Evolutionary conservation across 1,140 invertebrate species (phyloP).

Genomic region (Lutraria rhynchaena): DNA sequence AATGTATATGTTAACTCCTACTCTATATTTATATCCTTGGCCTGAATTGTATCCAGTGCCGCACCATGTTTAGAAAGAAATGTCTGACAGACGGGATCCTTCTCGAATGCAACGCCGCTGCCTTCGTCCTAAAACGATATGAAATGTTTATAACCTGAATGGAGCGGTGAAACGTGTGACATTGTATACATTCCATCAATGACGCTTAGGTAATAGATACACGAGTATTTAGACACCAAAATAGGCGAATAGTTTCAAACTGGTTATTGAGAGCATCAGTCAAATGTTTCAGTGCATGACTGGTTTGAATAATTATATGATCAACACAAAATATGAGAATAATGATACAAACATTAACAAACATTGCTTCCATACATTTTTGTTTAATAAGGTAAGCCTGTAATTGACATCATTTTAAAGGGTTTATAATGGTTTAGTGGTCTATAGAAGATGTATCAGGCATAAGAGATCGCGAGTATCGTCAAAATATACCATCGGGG

Average conservation of each 20-base stretch:
- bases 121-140: conserved; percentile 67
- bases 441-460: neutral
- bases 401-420: neutral
- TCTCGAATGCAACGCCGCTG: conserved; percentile 63
- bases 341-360: neutral
- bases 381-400: too few species aligned
- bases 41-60: conserved; percentile 44
- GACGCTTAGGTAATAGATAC: too few species aligned
- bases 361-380: too few species aligned
- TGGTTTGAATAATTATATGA: too few species aligned
- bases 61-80: conserved; percentile 61
- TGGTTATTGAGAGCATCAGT: too few species aligned
- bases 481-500: conserved; percentile 66
- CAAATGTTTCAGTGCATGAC: too few species aligned
- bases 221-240: too few species aligned
- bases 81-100: conserved; percentile 64
- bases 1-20: conserved; percentile 35
- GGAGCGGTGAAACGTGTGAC: too few species aligned
- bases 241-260: too few species aligned
- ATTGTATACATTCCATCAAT: too few species aligned
- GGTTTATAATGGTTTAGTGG: neutral
- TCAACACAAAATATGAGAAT: neutral
- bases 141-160: too few species aligned
- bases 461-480: neutral
- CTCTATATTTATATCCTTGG: conserved; percentile 63